Percentiles rank a stretch among this genome's conserved stretches.
These are phyloP conservation scores for Danio albolineatus DNA, from an alignment of 2,797 vertebrate species.

Conservation along the genomic window DNA sequence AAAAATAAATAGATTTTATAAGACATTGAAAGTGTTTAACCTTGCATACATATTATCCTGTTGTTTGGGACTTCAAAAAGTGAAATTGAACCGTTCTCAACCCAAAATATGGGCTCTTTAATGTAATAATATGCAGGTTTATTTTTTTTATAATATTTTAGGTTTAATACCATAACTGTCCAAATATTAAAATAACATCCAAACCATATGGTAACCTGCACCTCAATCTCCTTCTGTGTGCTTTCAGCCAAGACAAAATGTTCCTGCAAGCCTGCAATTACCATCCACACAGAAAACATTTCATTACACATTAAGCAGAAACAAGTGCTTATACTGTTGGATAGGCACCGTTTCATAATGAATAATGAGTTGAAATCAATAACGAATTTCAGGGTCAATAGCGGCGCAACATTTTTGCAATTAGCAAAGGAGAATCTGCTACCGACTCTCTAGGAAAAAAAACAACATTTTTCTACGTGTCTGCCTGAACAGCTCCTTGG, in stretches of 20 bases:
- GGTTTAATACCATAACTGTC: too few relatives aligned
- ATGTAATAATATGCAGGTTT: too few relatives aligned
- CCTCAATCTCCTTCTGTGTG: neutral
- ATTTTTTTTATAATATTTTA: too few relatives aligned
- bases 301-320: slow-evolving; percentile 17
- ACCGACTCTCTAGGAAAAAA: neutral
- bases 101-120: too few relatives aligned
- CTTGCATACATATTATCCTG: too few relatives aligned
- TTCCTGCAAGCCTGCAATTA: slow-evolving; percentile 7
- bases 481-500: slow-evolving; percentile 5
- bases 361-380: neutral
- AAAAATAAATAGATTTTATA: too few relatives aligned
- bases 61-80: too few relatives aligned
- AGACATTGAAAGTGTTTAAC: too few relatives aligned
- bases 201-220: neutral
- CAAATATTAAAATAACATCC: neutral
- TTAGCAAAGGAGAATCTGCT: neutral
- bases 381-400: slow-evolving; percentile 1
- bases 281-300: neutral
- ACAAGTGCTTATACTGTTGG: neutral
- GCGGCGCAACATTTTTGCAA: neutral
- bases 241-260: slow-evolving; percentile 9
- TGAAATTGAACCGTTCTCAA: too few relatives aligned
- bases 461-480: neutral
- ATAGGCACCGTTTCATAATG: slow-evolving; percentile 1